A percentile compares a stretch with the other conserved stretches of the same genome.
phyloP scores from a whole-genome alignment of 2,113 vertebrate species.

The Urocitellus parryii region DNA sequence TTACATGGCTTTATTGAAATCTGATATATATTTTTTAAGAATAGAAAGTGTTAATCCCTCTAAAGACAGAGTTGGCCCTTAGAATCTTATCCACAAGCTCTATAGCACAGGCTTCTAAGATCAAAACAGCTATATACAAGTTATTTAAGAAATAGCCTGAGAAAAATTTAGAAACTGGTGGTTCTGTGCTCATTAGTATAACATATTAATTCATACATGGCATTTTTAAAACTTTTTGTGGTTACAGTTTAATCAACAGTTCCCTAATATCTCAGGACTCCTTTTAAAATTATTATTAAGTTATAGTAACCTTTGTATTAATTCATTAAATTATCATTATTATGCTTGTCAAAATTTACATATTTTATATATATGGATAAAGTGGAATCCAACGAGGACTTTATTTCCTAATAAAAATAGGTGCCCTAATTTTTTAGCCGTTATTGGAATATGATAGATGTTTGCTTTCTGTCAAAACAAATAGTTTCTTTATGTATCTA shows the following conservation, averaged over 20 bases:
- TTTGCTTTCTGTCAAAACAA: constrained; percentile 58
- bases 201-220: constrained; percentile 58
- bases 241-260: constrained; percentile 18
- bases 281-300: constrained; percentile 8
- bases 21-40: constrained; percentile 66
- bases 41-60: constrained; percentile 22
- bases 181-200: constrained; percentile 45
- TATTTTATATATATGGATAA: constrained; percentile 44
- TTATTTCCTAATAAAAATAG: constrained; percentile 46
- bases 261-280: constrained; percentile 51
- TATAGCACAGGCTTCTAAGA: constrained; percentile 65
- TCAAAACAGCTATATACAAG: constrained; percentile 53
- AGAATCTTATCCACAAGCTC: constrained; percentile 50
- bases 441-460: background rate
- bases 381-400: background rate
- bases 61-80: constrained; percentile 1
- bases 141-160: background rate
- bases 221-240: constrained; percentile 62
- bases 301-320: constrained; percentile 66
- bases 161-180: constrained; percentile 63
- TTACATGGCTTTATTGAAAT: constrained; percentile 49
- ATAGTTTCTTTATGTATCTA: constrained; percentile 34
- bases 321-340: constrained; percentile 55
- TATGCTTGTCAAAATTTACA: constrained; percentile 23
- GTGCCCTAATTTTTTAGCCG: constrained; percentile 9